Conservation (phyloP, 2,888 invertebrate species). For the Antheraea assamensis region DNA sequence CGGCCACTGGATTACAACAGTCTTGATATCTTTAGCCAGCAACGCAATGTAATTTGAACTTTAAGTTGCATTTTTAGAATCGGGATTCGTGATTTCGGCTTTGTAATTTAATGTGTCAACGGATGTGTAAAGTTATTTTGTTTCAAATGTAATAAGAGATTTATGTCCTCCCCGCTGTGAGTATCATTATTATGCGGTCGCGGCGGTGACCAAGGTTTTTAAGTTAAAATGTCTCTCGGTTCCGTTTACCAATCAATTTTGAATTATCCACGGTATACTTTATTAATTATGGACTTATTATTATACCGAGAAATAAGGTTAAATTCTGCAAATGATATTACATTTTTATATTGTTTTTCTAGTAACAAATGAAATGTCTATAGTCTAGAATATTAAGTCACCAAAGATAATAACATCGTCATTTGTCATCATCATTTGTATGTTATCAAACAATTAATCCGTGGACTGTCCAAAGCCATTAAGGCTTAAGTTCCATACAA, state of each 20-base stretch:
- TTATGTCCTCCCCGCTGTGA: constrained; percentile 9
- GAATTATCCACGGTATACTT: constrained; percentile 5
- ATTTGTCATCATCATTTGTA: too few relatives aligned
- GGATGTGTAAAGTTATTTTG: constrained; percentile 23
- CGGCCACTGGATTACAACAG: constrained; percentile 44
- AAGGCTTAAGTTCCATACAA: too few relatives aligned
- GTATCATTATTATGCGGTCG: constrained; percentile 10
- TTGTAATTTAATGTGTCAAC: constrained; percentile 30
- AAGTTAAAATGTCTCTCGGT: not conserved
- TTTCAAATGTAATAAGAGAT: constrained; percentile 20
- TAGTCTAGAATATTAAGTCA: too few relatives aligned
- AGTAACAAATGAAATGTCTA: too few relatives aligned
- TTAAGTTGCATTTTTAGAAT: not conserved
- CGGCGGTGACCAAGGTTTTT: constrained; percentile 4
- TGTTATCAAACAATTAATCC: too few relatives aligned
- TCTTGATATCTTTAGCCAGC: not conserved
- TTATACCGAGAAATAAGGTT: not conserved
- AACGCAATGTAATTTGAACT: not conserved
- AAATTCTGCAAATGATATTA: not conserved
- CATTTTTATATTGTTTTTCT: too few relatives aligned
- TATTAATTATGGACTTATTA: constrained; percentile 7
- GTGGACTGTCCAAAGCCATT: too few relatives aligned
- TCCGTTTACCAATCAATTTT: not conserved
- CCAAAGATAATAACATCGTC: too few relatives aligned
- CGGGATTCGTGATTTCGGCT: not conserved